A percentile compares a stretch with the other conserved stretches of the same genome.
Conservation (phyloP, 2,888 invertebrate genomes). For the Tetanocera ferruginea region DNA sequence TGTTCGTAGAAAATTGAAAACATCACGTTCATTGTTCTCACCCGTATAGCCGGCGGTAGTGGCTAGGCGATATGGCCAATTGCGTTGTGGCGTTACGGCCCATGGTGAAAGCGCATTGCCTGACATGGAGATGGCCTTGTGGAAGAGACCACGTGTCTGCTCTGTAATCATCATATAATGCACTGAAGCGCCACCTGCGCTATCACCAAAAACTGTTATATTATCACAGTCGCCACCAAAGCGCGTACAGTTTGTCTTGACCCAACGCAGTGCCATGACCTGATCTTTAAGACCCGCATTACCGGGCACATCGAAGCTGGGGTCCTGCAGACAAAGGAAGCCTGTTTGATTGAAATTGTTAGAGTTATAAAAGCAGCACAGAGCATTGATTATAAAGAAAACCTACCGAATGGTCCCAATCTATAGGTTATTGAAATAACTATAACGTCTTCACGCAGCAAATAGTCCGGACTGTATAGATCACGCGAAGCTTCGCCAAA, state of each 20-base stretch:
- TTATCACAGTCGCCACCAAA: conserved; percentile 72
- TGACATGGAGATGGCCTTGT: conserved; percentile 69
- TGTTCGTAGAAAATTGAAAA: conserved; percentile 66
- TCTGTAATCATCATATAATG: conserved; percentile 72
- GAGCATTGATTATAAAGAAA: no score
- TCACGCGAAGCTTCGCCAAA: conserved; percentile 69
- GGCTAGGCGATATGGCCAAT: conserved; percentile 66
- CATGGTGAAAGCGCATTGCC: conserved; percentile 65
- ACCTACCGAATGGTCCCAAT: conserved; percentile 69
- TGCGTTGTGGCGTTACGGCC: conserved; percentile 65
- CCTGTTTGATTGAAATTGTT: conserved; percentile 58
- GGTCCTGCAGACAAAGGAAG: conserved; percentile 71
- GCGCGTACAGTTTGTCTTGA: conserved; percentile 71
- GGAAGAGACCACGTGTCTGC: conserved; percentile 68
- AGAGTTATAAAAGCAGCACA: neutral
- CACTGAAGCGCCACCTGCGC: conserved; percentile 71
- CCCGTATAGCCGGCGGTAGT: conserved; percentile 64
- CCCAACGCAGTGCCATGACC: conserved; percentile 72
- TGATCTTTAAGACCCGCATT: conserved; percentile 73
- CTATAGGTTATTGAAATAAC: conserved; percentile 72
- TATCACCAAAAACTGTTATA: conserved; percentile 72
- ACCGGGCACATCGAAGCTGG: conserved; percentile 71
- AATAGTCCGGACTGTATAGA: conserved; percentile 70
- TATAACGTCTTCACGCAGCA: conserved; percentile 71
- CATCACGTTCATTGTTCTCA: conserved; percentile 59